Percentiles rank a stretch among this genome's conserved stretches.
phyloP scores from a whole-genome alignment of 2,888 invertebrate species.

The Notodonta ziczac region DNA sequence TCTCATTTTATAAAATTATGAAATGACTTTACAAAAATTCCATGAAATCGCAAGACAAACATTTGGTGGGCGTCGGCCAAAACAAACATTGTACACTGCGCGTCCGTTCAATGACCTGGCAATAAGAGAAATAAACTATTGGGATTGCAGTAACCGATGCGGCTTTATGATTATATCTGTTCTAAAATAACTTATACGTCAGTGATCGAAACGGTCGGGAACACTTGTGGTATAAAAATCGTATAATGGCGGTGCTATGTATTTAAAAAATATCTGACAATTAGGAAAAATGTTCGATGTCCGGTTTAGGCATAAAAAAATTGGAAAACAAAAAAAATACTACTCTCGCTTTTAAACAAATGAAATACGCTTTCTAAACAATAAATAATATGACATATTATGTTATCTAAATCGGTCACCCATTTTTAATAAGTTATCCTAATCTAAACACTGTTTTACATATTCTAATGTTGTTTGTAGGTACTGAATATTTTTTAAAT shows the following conservation, averaged over 20 bases:
- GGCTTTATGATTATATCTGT: constrained; percentile 48
- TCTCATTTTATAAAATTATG: constrained; percentile 9
- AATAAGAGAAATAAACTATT: constrained; percentile 52
- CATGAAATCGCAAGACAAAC: constrained; percentile 26
- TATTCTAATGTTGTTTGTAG: neutral
- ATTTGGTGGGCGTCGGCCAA: constrained; percentile 37
- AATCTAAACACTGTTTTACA: neutral
- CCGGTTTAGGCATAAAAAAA: too few relatives aligned
- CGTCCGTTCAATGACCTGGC: constrained; percentile 45
- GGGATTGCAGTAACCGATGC: constrained; percentile 49
- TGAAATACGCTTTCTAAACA: too few relatives aligned
- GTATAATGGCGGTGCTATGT: too few relatives aligned
- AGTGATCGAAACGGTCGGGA: neutral
- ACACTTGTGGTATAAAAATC: neutral
- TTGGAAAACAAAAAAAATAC: too few relatives aligned
- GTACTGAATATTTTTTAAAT: neutral
- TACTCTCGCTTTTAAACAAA: too few relatives aligned
- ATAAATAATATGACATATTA: too few relatives aligned
- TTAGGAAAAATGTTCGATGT: too few relatives aligned
- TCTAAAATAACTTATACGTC: constrained; percentile 40
- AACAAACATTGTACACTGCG: constrained; percentile 47
- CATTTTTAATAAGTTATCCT: neutral
- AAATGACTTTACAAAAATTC: constrained; percentile 20
- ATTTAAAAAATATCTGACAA: too few relatives aligned
- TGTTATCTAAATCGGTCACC: neutral